Evolutionary conservation across 2,797 vertebrate genomes (phyloP).

Genomic region (Crypturellus tataupa): DNA sequence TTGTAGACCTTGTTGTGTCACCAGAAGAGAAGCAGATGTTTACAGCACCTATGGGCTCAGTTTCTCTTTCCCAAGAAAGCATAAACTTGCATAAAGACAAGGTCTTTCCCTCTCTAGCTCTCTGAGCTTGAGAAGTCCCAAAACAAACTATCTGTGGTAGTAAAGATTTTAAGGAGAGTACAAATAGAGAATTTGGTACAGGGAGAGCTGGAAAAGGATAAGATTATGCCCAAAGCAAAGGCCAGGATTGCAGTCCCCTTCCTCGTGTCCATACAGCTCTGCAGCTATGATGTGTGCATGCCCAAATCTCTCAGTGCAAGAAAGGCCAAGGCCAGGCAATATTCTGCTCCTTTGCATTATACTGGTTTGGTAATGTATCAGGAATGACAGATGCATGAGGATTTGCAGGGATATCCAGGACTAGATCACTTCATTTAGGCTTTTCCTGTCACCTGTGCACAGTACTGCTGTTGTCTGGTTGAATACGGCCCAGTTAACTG

Average conservation of each 20-base stretch:
- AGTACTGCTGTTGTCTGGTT: not conserved
- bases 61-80: too few species aligned
- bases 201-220: not conserved
- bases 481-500: not conserved
- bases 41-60: too few species aligned
- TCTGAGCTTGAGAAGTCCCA: not conserved
- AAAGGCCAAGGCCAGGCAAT: not conserved
- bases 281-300: not conserved
- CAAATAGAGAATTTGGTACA: not conserved
- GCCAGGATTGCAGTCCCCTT: not conserved
- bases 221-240: not conserved
- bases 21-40: not conserved
- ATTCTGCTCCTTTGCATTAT: not conserved
- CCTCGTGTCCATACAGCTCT: rapidly evolving
- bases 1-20: rapidly evolving
- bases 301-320: too few species aligned
- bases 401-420: not conserved
- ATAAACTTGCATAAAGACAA: not conserved
- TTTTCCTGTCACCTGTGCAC: not conserved
- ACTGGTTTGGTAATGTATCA: rapidly evolving
- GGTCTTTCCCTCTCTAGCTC: not conserved
- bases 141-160: not conserved
- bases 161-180: not conserved
- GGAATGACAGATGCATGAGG: not conserved
- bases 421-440: not conserved